Evolutionary conservation across 2,888 invertebrate species (phyloP), one percentile per base, ranked within the genome.

Genomic region (Rhamnusium bicolor): DNA sequence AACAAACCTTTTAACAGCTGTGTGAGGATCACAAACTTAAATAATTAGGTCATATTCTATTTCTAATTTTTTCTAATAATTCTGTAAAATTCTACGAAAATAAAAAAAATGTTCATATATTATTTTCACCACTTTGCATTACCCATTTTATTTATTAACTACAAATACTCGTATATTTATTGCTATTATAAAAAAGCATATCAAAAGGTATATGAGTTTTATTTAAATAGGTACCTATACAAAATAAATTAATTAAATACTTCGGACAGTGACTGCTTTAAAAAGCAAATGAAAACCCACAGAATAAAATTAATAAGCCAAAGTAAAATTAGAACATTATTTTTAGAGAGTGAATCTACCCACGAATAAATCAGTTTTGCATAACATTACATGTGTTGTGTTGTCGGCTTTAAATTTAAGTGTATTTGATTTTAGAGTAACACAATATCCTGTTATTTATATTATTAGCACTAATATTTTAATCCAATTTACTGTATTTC

Each of bases 331-430:
- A 32, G 19, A 40, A 21, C 24, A 29, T 14, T 63, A 63, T 51
- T 49, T 63, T 63, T 63, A 51, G 62, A 47, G 49, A 49, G 19
- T 14, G 5, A 40, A n/a, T 47, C 62, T 51, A 63, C 63, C 14
- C 27, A 49, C 60, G 32, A 49, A 49, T 49, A 27, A 7, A 63
- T n/a, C 49, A 14, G 10, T 32, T 29, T 63, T 63, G 29, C 27
- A 27, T 63, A 63, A 63, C 63, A 63, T 27, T 40, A 40, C 40
- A 40, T 12, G 0, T 10, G 2, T 32, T 32, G 32, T 32, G 24
- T 21, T 14, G 21, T 14, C 29, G 12, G 8, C 2, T 8, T 49
- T 21, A 27, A 18, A 51, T 49, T 49, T 16, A 49, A 10, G 32
- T 32, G 6, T 32, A 18, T 58, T 58, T 32, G 58, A 58, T 32